phyloP scores from a whole-genome alignment of 2,113 vertebrate species.

The Andinoacara biseriatus region DNA sequence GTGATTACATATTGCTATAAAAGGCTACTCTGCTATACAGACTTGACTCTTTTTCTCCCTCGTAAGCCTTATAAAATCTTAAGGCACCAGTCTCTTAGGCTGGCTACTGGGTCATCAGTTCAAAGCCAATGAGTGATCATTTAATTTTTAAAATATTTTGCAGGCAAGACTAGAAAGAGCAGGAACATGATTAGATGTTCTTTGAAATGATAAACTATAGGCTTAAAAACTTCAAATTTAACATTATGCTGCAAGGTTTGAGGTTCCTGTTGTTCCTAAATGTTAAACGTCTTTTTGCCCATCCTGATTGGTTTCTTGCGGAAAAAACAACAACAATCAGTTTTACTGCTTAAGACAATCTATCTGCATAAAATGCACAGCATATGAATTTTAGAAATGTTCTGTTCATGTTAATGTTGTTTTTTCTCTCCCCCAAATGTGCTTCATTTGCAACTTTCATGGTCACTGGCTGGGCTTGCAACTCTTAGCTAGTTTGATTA shows the following conservation, averaged over 20 bases:
- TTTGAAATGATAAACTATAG: not conserved
- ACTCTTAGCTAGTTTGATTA: constrained; percentile 23
- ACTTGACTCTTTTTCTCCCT: not conserved
- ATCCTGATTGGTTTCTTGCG: not conserved
- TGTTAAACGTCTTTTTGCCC: not conserved
- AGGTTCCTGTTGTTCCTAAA: not conserved
- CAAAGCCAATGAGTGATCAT: not conserved
- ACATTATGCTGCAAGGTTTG: not conserved
- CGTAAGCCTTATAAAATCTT: not conserved
- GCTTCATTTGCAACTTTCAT: constrained; percentile 23
- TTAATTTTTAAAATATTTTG: not conserved
- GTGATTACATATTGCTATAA: constrained; percentile 1
- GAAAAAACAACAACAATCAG: accelerated
- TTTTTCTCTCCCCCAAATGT: constrained; percentile 7
- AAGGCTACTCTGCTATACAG: not conserved
- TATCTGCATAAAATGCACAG: not conserved
- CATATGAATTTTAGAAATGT: constrained; percentile 3
- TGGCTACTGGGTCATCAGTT: not conserved
- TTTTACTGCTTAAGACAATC: not conserved
- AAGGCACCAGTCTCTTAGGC: not conserved
- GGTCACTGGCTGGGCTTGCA: constrained; percentile 38
- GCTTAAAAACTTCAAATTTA: not conserved
- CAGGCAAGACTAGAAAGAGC: not conserved
- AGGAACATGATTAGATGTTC: not conserved
- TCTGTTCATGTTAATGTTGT: constrained; percentile 1